A percentile compares a stretch with the other conserved stretches of the same genome.
These are phyloP conservation scores for Diorhabda elongata DNA, from an alignment of 1,140 invertebrate genomes.

Conservation along the genomic window DNA sequence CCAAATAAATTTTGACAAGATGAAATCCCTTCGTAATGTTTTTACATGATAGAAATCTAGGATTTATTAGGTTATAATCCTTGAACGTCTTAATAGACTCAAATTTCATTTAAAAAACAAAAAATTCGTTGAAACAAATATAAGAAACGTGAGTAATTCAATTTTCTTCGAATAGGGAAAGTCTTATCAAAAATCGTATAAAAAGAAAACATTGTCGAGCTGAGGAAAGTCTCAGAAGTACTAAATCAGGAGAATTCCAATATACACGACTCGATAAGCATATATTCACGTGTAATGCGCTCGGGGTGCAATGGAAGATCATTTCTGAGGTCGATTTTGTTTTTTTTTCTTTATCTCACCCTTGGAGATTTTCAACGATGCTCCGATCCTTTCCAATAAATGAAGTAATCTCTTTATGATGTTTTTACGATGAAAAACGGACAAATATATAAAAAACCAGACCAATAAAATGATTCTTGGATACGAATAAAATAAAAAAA, in stretches of 20 bases:
- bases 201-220: neutral
- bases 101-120: too few relatives aligned
- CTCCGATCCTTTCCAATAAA: neutral
- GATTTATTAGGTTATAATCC: too few relatives aligned
- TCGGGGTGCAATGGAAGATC: neutral
- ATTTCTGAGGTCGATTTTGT: neutral
- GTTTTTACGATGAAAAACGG: neutral
- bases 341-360: neutral
- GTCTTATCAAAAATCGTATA: neutral
- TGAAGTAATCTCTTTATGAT: slow-evolving; percentile 2
- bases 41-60: too few relatives aligned
- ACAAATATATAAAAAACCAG: neutral
- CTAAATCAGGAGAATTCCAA: neutral
- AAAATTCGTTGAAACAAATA: neutral
- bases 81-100: too few relatives aligned
- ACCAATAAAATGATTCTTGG: neutral
- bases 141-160: neutral
- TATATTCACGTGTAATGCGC: neutral
- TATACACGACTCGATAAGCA: neutral
- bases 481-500: too few relatives aligned
- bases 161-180: neutral
- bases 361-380: neutral
- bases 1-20: too few relatives aligned
- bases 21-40: too few relatives aligned
- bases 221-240: neutral